A percentile compares a stretch with the other conserved stretches of the same genome.
Conservation (phyloP, 2,888 invertebrate species). For the Eupelmus urozonus region DNA sequence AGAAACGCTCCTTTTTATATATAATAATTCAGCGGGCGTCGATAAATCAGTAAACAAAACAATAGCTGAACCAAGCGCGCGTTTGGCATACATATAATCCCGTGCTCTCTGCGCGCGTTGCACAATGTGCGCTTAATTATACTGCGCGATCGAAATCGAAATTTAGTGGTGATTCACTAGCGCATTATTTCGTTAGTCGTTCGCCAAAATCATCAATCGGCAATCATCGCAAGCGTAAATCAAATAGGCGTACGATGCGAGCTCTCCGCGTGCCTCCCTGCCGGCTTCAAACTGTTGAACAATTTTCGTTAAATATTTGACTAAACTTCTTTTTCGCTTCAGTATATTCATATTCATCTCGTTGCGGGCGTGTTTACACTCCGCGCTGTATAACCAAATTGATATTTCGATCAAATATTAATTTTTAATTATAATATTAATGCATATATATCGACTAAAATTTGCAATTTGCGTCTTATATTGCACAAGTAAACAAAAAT, state of each 20-base stretch:
- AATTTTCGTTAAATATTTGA: too few relatives aligned
- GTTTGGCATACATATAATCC: not conserved
- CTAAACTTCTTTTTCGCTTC: too few relatives aligned
- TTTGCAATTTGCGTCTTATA: too few relatives aligned
- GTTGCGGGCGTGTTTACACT: not conserved
- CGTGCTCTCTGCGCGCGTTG: not conserved
- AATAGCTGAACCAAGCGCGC: not conserved
- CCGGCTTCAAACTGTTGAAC: too few relatives aligned
- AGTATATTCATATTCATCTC: not conserved
- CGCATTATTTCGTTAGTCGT: constrained; percentile 44
- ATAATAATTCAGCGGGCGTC: not conserved
- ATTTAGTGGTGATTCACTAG: constrained; percentile 31
- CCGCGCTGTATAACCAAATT: too few relatives aligned
- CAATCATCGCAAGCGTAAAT: constrained; percentile 23
- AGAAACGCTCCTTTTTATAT: not conserved
- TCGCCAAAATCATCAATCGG: constrained; percentile 28
- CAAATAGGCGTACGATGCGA: too few relatives aligned
- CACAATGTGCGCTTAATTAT: constrained; percentile 35
- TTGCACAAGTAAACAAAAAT: too few relatives aligned
- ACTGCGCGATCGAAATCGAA: constrained; percentile 32
- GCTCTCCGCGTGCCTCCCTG: too few relatives aligned
- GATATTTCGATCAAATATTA: too few relatives aligned
- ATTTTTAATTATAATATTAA: too few relatives aligned
- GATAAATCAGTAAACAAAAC: constrained; percentile 26
- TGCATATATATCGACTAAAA: too few relatives aligned